phyloP scores from a whole-genome alignment of 2,113 vertebrate genomes.

The Equus quagga region DNA sequence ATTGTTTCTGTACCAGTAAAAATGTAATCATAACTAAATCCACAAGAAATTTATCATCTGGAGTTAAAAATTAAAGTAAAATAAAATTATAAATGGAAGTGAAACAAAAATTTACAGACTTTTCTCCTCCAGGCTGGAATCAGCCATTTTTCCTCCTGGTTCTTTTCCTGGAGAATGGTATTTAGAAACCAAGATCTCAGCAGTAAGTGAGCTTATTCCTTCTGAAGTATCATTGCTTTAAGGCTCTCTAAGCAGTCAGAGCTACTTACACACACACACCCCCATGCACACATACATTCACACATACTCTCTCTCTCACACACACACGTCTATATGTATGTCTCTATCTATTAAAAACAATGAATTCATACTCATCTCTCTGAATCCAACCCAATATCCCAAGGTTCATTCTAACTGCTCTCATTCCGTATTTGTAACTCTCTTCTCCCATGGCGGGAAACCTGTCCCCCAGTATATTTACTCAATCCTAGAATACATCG shows the following conservation, averaged over 20 bases:
- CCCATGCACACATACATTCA: not conserved
- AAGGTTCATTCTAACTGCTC: not conserved
- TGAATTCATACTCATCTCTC: not conserved
- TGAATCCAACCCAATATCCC: not conserved
- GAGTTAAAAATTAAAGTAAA: constrained; percentile 12
- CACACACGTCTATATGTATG: not conserved
- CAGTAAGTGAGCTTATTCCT: not conserved
- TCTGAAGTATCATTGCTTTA: not conserved
- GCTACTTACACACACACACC: not conserved
- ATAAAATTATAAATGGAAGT: not conserved
- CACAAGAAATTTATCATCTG: not conserved
- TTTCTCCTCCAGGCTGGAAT: not conserved
- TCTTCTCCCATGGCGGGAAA: not conserved
- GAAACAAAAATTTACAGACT: not conserved
- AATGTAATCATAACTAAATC: not conserved
- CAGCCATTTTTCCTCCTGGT: not conserved
- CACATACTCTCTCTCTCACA: not conserved
- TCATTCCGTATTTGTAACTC: not conserved
- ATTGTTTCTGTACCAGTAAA: not conserved
- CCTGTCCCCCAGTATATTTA: not conserved
- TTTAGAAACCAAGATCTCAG: not conserved
- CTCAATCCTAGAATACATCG: not conserved
- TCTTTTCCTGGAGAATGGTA: not conserved
- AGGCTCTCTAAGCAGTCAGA: not conserved
- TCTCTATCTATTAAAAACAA: not conserved